Conservation (phyloP, 2,113 vertebrate genomes). For the Girardinichthys multiradiatus region DNA sequence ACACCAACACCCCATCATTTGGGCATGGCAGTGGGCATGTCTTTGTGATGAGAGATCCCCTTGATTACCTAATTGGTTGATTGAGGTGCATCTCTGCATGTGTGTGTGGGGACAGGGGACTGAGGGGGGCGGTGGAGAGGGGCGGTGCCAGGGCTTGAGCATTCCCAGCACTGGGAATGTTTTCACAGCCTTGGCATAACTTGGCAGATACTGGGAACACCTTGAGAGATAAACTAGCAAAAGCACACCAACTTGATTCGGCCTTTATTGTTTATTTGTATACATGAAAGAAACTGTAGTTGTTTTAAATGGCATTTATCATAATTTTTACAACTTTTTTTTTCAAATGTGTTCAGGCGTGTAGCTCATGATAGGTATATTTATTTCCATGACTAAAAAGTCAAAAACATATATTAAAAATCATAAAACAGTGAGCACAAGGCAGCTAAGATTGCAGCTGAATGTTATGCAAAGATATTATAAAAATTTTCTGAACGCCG, state of each 20-base stretch:
- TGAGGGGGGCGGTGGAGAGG: no score
- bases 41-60: conserved; percentile 76
- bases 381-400: no score
- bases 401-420: background rate
- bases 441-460: no score
- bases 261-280: conserved; percentile 4
- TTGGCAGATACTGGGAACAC: conserved; percentile 73
- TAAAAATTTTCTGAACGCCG: no score
- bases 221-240: conserved; percentile 53
- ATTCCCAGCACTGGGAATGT: conserved; percentile 74
- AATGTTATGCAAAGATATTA: no score
- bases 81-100: conserved; percentile 77
- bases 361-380: no score
- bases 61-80: conserved; percentile 90
- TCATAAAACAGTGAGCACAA: background rate
- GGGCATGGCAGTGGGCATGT: conserved; percentile 79
- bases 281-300: conserved; percentile 9
- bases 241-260: conserved; percentile 22
- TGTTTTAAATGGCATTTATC: background rate
- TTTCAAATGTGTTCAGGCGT: no score
- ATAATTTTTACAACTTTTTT: background rate
- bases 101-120: no score
- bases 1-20: conserved; percentile 77
- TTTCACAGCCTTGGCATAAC: conserved; percentile 77
- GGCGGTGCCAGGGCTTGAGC: conserved; percentile 49